Base-by-base conservation (phyloP, 2,888 invertebrate species). In the Cheilosia grossa region DNA sequence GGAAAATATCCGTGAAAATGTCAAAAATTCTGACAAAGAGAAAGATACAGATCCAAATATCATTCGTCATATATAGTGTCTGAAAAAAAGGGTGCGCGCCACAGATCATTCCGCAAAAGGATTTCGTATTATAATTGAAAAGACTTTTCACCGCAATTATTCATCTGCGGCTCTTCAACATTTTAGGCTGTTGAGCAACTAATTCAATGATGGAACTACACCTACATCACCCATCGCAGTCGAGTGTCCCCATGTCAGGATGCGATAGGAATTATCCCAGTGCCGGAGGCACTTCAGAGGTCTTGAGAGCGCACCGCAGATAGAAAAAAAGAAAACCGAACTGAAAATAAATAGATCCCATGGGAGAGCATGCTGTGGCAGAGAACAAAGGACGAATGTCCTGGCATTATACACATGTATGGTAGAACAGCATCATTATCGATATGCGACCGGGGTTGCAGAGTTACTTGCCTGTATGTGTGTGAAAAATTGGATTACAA, bases 1-100 rank as follows among this genome's bases (percentile, higher is more conserved):
- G 53, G 58, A 74, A 64, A 74, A 80, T 80, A 83, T 69, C 85
- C 85, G 85, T 85, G 85, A 85, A 85, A 85, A 85, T 81, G 85
- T 85, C 85, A 81, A 85, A 85, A 85, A 85, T 81, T 72, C 75
- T 81, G 61, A 81, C 85, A 83, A 75, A 63, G 51, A 72, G 37
- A 37, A 37, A 13, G 37, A 37, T 37, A 37, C 56, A 69, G 67
- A 73, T 73, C 17, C 54, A 61, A 81, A 81, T 75, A 81, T 70
- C 70, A 77, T 85, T 85, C 75, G 81, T 85, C 85, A 85, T 30
- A 30, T 27, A 27, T 6, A 27, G 9, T 80, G 69, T 67, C 66
- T 73, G 73, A 56, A 33, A 59, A 33, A 74, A 74, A 79, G 79
- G 79, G 63, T 69, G 61, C 74, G 61, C 47, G 6, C 17, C 17